Base-by-base conservation (phyloP, 2,797 vertebrate genomes). In the Loriculus beryllinus region DNA sequence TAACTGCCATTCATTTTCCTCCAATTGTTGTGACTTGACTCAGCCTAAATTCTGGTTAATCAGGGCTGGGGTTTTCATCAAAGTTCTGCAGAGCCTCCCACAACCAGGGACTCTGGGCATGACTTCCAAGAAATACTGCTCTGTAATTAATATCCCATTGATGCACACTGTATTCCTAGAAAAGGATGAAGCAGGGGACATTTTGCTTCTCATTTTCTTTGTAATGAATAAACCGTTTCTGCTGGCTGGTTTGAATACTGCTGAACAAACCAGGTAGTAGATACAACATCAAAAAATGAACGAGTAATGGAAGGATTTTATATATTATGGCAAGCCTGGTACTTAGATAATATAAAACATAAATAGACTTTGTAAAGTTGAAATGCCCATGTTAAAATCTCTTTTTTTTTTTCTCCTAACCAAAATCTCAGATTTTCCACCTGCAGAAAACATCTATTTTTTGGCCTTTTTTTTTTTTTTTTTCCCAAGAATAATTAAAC, bases 11-110 rank as follows among this genome's bases (percentile, higher is more conserved):
- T 80, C 33, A 51, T 78, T 88, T 96, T 92, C 93, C 92, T 96
- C 67, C 93, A 71, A 76, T 93, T 95, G 81, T 92, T 95, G 64
- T 62, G 52, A 74, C 85, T 88, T 81, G 57, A 81, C 76, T 93
- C 74, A 86, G 76, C 62, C 85, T 43, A 54, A 86, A 88, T 69
- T 86, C 65, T 76, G 15, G 26, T 81, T 90, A 90, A 74, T 72
- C 1, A 1, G 77, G 47, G 57, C 69, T 33, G 11, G 35, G 5
- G 3, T 76, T 81, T 79, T 67, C 62, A 37, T 43, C 20, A 6
- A 81, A 49, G 29, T 23, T 88, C 57, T 87, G 45, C 69, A 59
- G 65, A 72, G 15, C n/a, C 21, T 87, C 39, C 82, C 37, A 20
- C 60, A 68, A 7, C 14, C 35, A 29, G 47, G 51, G 31, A 35